phyloP scores from a whole-genome alignment of 2,888 invertebrate species.

The Spodoptera littoralis region DNA sequence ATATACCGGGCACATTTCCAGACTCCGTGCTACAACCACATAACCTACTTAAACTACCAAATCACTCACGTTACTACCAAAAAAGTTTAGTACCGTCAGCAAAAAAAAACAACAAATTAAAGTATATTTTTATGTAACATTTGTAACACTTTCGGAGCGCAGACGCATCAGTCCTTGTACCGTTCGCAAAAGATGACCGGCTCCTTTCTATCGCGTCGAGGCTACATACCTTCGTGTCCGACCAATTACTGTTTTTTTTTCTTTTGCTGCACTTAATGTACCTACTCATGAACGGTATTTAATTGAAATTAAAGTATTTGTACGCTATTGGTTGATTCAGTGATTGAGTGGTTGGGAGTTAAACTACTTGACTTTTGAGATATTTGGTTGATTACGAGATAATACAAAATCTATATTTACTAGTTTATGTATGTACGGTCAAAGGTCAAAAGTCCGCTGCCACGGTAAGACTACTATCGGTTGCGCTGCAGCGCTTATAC shows the following conservation, averaged over 20 bases:
- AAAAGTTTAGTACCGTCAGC: not conserved
- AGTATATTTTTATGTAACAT: slow-evolving; percentile 20
- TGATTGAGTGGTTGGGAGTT: not conserved
- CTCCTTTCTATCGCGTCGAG: slow-evolving; percentile 54
- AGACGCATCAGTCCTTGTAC: slow-evolving; percentile 39
- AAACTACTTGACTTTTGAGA: too few relatives aligned
- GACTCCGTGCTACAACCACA: too few relatives aligned
- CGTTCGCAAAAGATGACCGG: slow-evolving; percentile 38
- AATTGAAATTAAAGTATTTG: slow-evolving; percentile 8
- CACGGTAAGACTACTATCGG: too few relatives aligned
- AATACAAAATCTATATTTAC: too few relatives aligned
- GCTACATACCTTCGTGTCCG: slow-evolving; percentile 45
- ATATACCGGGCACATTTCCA: too few relatives aligned
- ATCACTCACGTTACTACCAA: not conserved
- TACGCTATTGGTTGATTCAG: not conserved
- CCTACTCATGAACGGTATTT: slow-evolving; percentile 14
- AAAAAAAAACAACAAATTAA: slow-evolving; percentile 19
- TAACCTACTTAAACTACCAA: too few relatives aligned
- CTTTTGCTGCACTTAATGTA: slow-evolving; percentile 24
- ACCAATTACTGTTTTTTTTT: slow-evolving; percentile 39
- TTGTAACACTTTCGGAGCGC: slow-evolving; percentile 23
- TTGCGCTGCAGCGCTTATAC: too few relatives aligned
- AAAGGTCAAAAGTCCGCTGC: too few relatives aligned
- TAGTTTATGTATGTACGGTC: too few relatives aligned
- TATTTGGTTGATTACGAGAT: too few relatives aligned